Evolutionary conservation across 1,140 invertebrate species (phyloP).

Genomic region (Drepana arcuata): DNA sequence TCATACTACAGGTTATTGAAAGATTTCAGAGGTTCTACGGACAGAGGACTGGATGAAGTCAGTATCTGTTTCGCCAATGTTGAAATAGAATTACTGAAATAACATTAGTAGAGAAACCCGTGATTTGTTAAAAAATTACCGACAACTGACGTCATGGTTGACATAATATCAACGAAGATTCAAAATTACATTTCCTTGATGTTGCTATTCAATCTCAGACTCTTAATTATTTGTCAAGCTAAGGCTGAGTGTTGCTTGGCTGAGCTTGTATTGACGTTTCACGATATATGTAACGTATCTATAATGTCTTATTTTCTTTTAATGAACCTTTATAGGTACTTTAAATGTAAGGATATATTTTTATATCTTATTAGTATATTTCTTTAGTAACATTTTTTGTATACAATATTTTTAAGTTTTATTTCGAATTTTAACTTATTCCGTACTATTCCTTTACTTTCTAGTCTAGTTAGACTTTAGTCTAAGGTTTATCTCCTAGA

Average conservation of each 20-base stretch:
- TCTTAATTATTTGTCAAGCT: background rate
- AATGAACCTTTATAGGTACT: no score
- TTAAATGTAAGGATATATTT: no score
- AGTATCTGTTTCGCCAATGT: no score
- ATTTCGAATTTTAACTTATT: background rate
- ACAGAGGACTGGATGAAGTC: slow-evolving; percentile 13
- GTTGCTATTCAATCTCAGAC: slow-evolving; percentile 1
- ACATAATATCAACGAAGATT: no score
- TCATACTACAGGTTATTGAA: slow-evolving; percentile 66
- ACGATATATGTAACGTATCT: no score
- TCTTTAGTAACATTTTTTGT: background rate
- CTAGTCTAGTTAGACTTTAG: background rate
- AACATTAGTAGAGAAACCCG: no score
- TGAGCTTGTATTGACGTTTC: no score
- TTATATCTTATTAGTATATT: background rate
- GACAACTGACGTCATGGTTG: no score
- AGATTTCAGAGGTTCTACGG: slow-evolving; percentile 64
- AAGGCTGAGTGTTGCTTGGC: background rate
- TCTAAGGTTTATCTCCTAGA: background rate
- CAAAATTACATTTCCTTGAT: no score
- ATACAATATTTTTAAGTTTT: background rate
- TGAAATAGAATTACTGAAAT: no score
- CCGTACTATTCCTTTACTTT: background rate
- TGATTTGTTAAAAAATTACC: no score
- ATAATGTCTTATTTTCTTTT: no score